A percentile compares a stretch with the other conserved stretches of the same genome.
These are phyloP conservation scores for Pelecanoides urinatrix DNA, from an alignment of 2,113 vertebrate species.

Conservation along the genomic window DNA sequence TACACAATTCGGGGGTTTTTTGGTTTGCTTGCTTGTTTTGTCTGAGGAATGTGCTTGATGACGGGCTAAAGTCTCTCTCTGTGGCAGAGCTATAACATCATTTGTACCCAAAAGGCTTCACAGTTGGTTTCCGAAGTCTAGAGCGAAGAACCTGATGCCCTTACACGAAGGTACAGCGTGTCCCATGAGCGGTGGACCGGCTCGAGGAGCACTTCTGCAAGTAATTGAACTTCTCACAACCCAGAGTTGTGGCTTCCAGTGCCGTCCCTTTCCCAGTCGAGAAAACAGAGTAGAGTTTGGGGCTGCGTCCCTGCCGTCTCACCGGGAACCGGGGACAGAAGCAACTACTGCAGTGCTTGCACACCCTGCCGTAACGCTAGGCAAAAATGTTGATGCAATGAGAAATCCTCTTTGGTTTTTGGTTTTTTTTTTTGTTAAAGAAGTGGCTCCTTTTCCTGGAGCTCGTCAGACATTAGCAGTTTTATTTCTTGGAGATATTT, in stretches of 20 bases:
- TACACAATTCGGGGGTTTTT: not conserved
- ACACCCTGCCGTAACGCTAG: accelerated
- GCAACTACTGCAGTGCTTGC: not conserved
- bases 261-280: not conserved
- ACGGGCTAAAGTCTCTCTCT: not conserved
- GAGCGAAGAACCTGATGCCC: not conserved
- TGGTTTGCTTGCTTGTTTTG: not conserved
- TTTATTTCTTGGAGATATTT: not conserved
- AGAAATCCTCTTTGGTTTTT: not conserved
- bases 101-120: not conserved
- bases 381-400: not conserved
- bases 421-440: not conserved
- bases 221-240: not conserved
- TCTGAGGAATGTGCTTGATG: not conserved
- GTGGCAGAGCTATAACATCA: not conserved
- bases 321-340: not conserved
- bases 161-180: not conserved
- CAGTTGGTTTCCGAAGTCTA: not conserved
- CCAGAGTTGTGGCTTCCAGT: not conserved
- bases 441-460: not conserved
- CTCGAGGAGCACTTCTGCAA: not conserved
- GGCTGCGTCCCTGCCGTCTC: not conserved
- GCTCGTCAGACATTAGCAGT: accelerated
- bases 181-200: accelerated
- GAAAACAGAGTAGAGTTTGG: not conserved